phyloP scores from a whole-genome alignment of 1,140 invertebrate species.

The Pseudomyrmex gracilis region DNA sequence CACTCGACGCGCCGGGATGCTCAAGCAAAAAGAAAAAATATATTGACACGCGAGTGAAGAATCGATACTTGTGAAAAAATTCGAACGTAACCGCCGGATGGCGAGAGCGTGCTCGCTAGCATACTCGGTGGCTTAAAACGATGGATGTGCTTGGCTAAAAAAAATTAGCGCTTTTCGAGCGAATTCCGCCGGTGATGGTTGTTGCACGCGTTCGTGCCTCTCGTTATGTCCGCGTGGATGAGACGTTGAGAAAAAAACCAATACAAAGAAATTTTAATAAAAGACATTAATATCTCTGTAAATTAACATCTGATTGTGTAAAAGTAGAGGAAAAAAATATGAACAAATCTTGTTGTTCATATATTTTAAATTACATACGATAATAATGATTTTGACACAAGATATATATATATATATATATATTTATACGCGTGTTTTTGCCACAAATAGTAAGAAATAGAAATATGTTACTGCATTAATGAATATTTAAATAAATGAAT shows the following conservation, averaged over 20 bases:
- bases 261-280: constrained; percentile 36
- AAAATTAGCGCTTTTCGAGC: constrained; percentile 44
- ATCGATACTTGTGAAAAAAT: constrained; percentile 60
- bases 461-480: constrained; percentile 6
- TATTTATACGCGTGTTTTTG: not conserved
- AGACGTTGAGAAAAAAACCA: constrained; percentile 1
- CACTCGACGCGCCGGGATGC: not conserved
- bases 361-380: not conserved
- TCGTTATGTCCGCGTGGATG: constrained; percentile 14
- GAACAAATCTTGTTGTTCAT: not conserved
- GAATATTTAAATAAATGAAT: constrained; percentile 28
- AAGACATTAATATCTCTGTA: not conserved
- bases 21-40: constrained; percentile 21
- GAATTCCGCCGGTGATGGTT: constrained; percentile 26
- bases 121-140: constrained; percentile 51
- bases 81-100: constrained; percentile 31
- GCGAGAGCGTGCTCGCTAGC: constrained; percentile 41
- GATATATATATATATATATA: not conserved
- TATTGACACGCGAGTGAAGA: constrained; percentile 22
- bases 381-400: not conserved
- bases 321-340: not conserved
- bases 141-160: not conserved
- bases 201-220: constrained; percentile 44
- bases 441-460: not conserved
- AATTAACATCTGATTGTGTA: not conserved